Base-by-base conservation (phyloP, 2,888 invertebrate genomes). In the Mechanitis mazaeus region DNA sequence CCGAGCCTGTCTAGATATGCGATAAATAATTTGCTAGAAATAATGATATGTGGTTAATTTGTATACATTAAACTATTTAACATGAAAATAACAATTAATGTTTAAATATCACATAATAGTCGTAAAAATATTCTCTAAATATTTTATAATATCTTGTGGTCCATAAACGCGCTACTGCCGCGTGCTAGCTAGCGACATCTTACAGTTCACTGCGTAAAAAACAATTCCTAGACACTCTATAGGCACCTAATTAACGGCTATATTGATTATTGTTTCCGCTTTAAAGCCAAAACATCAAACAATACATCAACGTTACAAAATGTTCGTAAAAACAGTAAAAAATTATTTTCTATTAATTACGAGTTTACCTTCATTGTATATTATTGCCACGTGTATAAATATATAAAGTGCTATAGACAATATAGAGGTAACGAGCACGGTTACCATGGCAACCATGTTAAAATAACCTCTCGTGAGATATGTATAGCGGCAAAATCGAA, bases 101-200 rank as follows among this genome's bases (percentile, higher is more conserved):
- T 80, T 78, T 83, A 85, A 86, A 87, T 87, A 89, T 88, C 87
- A 88, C 87, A 85, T 87, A 87, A 84, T 87, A 85, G 85, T 88
- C 84, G 83, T 87, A 84, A 81, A 65, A 65, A 65, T 68, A 66
- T 64, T 77, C 77, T 75, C 76, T 83, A 81, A 79, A 75, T 73
- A 75, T 74, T 72, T 70, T 77, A 78, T 80, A 84, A 83, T 85
- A 86, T 84, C 83, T 78, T 81, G 78, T 89, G 85, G 85, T 85
- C 85, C 84, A 80, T 83, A 78, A 76, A 76, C 76, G 74, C 77
- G 72, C 77, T 80, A 78, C 74, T 11, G 31, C n/a, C 50, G 50
- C 50, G 50, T 63, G 71, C 70, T n/a, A 3, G 57, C 33, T 56
- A 56, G 46, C 58, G 35, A 46, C 46, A 33, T 55, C 20, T 20